phyloP scores from a whole-genome alignment of 2,888 invertebrate species.

The Rugalucina vietnamica region DNA sequence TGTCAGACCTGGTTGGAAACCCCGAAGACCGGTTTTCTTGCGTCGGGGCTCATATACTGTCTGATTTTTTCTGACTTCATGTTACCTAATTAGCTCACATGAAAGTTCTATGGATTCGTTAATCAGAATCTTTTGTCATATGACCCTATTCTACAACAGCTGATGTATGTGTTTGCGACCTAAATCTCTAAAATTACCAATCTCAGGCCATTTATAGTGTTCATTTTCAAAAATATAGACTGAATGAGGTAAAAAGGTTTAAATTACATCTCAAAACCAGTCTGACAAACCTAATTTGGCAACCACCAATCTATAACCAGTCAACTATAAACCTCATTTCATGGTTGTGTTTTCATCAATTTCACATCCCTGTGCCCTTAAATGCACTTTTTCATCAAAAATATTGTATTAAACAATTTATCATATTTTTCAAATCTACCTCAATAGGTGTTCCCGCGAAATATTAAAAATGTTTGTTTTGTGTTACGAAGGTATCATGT shows the following conservation, averaged over 20 bases:
- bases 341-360: not conserved
- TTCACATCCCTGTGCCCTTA: not conserved
- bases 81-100: too few species aligned
- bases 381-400: not conserved
- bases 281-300: not conserved
- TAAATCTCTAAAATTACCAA: too few species aligned
- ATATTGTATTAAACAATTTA: not conserved
- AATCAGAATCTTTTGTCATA: too few species aligned
- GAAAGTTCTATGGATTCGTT: too few species aligned
- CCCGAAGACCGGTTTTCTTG: too few species aligned
- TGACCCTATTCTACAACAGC: too few species aligned
- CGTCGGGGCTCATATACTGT: too few species aligned
- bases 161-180: too few species aligned
- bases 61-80: too few species aligned
- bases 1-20: too few species aligned
- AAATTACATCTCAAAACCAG: not conserved
- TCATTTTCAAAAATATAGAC: not conserved
- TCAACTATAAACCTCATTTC: conserved; percentile 1
- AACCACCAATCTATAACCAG: not conserved
- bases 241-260: not conserved
- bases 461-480: not conserved
- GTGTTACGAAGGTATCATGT: not conserved
- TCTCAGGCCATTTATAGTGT: too few species aligned
- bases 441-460: not conserved
- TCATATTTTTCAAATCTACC: not conserved